phyloP scores from a whole-genome alignment of 2,113 vertebrate genomes.

The Nothoprocta perdicaria region DNA sequence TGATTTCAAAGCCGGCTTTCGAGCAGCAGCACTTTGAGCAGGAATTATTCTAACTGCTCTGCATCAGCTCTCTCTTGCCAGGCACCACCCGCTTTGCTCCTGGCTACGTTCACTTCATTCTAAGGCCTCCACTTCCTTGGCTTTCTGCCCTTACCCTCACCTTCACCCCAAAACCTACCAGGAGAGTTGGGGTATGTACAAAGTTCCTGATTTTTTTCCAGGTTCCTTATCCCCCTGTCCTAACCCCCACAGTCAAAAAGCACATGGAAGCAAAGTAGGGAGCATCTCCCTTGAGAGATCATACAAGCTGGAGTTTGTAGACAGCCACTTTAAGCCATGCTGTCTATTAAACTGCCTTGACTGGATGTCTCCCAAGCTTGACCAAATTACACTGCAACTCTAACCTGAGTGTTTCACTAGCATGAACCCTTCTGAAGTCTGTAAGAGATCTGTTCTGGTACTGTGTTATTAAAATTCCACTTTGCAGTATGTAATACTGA shows the following conservation, averaged over 20 bases:
- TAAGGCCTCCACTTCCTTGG: background rate
- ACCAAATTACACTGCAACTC: background rate
- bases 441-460: fast-evolving
- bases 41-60: background rate
- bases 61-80: background rate
- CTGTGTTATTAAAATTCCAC: fast-evolving
- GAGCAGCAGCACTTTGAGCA: background rate
- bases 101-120: background rate
- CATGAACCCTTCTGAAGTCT: background rate
- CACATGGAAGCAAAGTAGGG: background rate
- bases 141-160: background rate
- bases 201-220: fast-evolving
- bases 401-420: background rate
- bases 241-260: fast-evolving
- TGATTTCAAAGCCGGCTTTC: background rate
- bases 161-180: background rate
- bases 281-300: background rate
- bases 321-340: background rate
- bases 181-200: background rate
- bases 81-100: background rate
- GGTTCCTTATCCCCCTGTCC: background rate
- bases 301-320: background rate
- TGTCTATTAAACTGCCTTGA: background rate
- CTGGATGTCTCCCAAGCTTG: fast-evolving
- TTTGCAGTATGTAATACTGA: slow-evolving; percentile 25